Percentiles rank a stretch among this genome's conserved stretches.
These are phyloP conservation scores for Acanthurus lineatus DNA, from an alignment of 2,797 vertebrate species.

Conservation along the genomic window DNA sequence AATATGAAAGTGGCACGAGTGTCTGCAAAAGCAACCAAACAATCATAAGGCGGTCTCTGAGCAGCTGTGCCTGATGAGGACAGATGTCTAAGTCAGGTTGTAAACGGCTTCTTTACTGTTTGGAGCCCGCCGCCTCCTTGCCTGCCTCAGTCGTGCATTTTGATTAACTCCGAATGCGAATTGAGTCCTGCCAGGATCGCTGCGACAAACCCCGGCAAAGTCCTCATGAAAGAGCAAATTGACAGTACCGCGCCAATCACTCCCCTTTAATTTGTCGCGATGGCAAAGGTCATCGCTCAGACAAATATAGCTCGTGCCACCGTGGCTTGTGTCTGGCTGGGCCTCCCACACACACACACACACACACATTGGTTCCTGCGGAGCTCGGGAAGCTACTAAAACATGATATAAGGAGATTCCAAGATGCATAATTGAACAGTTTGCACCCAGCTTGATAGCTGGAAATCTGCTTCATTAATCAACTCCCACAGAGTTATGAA, in stretches of 20 bases:
- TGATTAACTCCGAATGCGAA: constrained; percentile 73
- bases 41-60: constrained; percentile 67
- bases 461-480: constrained; percentile 83
- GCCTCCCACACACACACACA: constrained; percentile 36
- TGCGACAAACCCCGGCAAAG: constrained; percentile 48
- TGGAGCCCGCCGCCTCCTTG: constrained; percentile 62
- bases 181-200: constrained; percentile 63
- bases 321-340: constrained; percentile 32
- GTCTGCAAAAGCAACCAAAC: constrained; percentile 72
- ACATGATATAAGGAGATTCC: constrained; percentile 80
- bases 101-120: constrained; percentile 76
- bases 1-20: constrained; percentile 68
- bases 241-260: constrained; percentile 69
- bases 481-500: constrained; percentile 77
- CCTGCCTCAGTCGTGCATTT: constrained; percentile 68
- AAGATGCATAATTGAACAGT: constrained; percentile 85
- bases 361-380: constrained; percentile 26
- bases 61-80: constrained; percentile 77
- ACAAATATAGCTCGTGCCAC: constrained; percentile 57
- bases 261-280: constrained; percentile 67
- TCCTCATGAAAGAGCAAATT: constrained; percentile 68
- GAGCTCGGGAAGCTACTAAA: constrained; percentile 68
- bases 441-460: constrained; percentile 82
- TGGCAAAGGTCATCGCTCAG: constrained; percentile 75
- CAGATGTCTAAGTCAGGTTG: constrained; percentile 79